Evolutionary conservation across 2,797 vertebrate species (phyloP), one percentile per base, ranked within the genome.

Genomic region (Esox lucius): DNA sequence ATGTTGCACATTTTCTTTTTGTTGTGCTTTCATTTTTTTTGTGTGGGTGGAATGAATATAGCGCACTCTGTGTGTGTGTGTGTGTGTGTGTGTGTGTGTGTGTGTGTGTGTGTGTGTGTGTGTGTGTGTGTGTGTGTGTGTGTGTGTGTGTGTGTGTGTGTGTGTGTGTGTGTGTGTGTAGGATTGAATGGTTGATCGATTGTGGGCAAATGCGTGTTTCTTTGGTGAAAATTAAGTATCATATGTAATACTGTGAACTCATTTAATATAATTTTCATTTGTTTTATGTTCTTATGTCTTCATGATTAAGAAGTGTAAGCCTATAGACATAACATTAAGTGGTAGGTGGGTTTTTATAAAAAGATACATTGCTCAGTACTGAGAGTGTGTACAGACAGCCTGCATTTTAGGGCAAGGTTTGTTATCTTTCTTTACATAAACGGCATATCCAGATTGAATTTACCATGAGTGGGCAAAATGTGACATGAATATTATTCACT

Each of bases 311-410:
- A 68, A 81, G 51, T 66, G 77, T 79, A 46, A 46, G 42, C 42
- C 42, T 49, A 75, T 64, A 73, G 77, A 72, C 62, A 67, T 75
- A 80, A 74, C 74, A 76, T 81, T 86, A 88, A 91, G 90, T 90
- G 90, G 89, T 92, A 92, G 86, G 86, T 81, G 81, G 89, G 90
- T 85, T 90, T 91, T 91, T 86, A 83, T 80, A 53, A 72, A 66
- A 49, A 69, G 72, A 61, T 53, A 31, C 7, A 64, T 65, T 39
- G 24, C 28, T 48, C 17, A 51, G 1, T 49, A 24, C 59, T 66
- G 26, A 71, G 65, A 71, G n/a, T 70, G 59, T 70, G 64, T 70
- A 62, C 48, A 42, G 71, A 75, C 15, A 8, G 31, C 74, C 73
- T 75, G 48, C 33, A 61, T 62, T 71, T 75, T 69, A 71, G 64